Base-by-base conservation (phyloP, 53 echinoderm and acorn worm species). In the Arbacia lixula region DNA sequence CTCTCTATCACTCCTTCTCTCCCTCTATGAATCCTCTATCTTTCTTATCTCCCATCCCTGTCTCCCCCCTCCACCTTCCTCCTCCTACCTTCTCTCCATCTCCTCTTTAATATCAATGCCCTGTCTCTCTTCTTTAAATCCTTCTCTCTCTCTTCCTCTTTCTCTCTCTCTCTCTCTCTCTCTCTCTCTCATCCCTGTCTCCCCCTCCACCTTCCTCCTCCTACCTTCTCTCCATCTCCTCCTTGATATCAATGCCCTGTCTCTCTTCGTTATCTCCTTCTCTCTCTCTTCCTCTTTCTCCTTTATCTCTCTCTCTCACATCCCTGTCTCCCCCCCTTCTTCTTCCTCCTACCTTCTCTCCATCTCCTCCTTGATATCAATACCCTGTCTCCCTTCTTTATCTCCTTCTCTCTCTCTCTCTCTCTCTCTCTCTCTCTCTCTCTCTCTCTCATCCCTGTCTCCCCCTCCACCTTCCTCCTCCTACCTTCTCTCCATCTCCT, bases 31-130 rank as follows among this genome's bases (percentile, higher is more conserved):
- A n/a, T n/a, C n/a, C n/a, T n/a, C n/a, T n/a, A n/a, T n/a, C n/a
- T 57, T 57, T 57, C 30, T 33, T 64, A 3, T 30, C 64, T 28
- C 12, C 64, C 1, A 64, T 64, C 64, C 11, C 27, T 5, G 5
- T 28, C 0, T 17, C 21, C 46, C 46, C 14, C 46, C 8, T 46
- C 8, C 46, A 46, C 14, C 46, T 46, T 46, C 8, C 14, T 5
- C 0, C 28, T 51, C 33, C 31, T 57, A 95, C 93, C 93, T 91
- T 83, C 88, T 84, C 40, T 93, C 89, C 93, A 93, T 93, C 63
- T 95, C 91, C 35, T 91, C 93, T 46, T 95, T 95, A 82, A 95
- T 93, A 50, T 93, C 89, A 66, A 95, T 95, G 19, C 95, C 93
- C 65, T 93, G 90, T 65, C 91, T 11, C 26, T 5, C 21, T 11